Evolutionary conservation across 2,888 invertebrate species (phyloP), one percentile per base, ranked within the genome.

Genomic region (Polymixis flavicincta): DNA sequence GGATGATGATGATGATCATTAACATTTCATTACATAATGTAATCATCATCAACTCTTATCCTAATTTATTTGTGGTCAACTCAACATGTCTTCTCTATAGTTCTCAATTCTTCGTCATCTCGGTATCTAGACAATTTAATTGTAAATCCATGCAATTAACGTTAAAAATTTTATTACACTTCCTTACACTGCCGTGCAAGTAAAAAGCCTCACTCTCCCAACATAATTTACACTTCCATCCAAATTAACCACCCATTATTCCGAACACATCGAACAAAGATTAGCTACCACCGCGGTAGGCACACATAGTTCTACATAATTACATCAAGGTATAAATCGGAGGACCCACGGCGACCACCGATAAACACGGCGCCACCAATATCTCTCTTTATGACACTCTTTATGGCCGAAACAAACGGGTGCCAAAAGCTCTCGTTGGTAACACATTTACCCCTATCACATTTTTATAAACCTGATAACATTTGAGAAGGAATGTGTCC

Each of bases 351-450:
- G 80, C 83, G 82, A 79, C 80, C 89, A 93, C 92, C 74, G 74
- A 83, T 83, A 83, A 93, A 92, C 88, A 25, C 88, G 95, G 95
- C 95, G 95, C 95, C 95, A 92, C 87, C 78, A 89, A 89, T 92
- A 93, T 94, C 93, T 88, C 28, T 9, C 57, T 87, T 85, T 88
- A 88, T 84, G 85, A 86, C 84, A 86, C 85, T 79, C 84, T 89
- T 88, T 94, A 92, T 90, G 88, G 89, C 89, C 84, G 87, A 80
- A 88, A 89, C 92, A 89, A 93, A 92, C 94, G 95, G 95, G 96
- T 96, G 96, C 95, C 95, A 96, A 96, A 96, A 96, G 95, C 93
- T 85, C 92, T 94, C 93, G 92, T 95, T 94, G 92, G 90, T 89
- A 89, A 95, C 95, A 95, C 95, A 93, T 94, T 94, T 92, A 91